Base-by-base conservation (phyloP, 2,797 vertebrate genomes). In the Megalops cyprinoides region DNA sequence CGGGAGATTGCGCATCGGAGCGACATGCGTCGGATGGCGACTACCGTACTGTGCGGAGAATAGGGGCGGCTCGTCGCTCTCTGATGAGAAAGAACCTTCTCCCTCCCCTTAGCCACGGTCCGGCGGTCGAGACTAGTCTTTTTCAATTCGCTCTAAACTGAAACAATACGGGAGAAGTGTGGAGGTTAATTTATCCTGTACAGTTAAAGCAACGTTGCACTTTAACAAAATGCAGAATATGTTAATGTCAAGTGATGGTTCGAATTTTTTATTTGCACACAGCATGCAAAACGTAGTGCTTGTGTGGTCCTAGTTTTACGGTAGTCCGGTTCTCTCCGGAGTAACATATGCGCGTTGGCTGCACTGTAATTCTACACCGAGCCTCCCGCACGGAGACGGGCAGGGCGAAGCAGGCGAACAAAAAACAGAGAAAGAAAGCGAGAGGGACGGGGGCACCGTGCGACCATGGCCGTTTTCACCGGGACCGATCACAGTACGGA, bases 351-450 rank as follows among this genome's bases (percentile, higher is more conserved):
- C 82, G 25, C 81, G 83, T 74, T 83, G 14, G 4, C 42, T 78
- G 23, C 42, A 83, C 84, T 87, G 88, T 86, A 86, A 88, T 87
- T 87, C 87, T 85, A 88, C 86, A 83, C 87, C 85, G 83, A 76
- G 69, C 67, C 79, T 69, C 84, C 83, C 20, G 78, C 85, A 71
- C 79, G 82, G 82, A 79, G 84, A 83, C 80, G 85, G 82, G 85
- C 74, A 81, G 87, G 88, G 83, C 86, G 77, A 83, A 86, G 86
- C 67, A 76, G 77, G 46, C 78, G 80, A 74, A 83, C 62, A 82
- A 71, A 83, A 80, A 83, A 76, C 77, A 60, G 83, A 82, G 65
- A 60, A 71, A 75, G 74, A 84, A 42, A 78, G 69, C 85, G 76
- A 79, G 81, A 81, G 73, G 76, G 84, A 84, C 65, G 75, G 79